Conservation (phyloP, 2,888 invertebrate genomes). For the Philaethria dido region DNA sequence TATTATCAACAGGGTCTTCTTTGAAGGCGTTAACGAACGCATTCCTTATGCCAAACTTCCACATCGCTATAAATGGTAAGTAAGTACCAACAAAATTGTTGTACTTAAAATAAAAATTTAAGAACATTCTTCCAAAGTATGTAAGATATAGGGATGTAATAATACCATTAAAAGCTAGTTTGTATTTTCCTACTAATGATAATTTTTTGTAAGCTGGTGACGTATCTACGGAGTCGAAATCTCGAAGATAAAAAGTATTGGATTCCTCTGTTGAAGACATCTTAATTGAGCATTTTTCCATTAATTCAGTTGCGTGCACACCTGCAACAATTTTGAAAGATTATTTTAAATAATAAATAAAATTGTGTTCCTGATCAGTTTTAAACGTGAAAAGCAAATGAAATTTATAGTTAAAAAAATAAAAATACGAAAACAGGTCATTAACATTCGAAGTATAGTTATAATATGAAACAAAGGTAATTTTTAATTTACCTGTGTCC, state of each 20-base stretch:
- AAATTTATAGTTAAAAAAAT: no score
- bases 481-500: conserved; percentile 45
- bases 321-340: conserved; percentile 41
- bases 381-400: no score
- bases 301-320: conserved; percentile 42
- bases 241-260: conserved; percentile 51
- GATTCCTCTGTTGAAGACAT: conserved; percentile 42
- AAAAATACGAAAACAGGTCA: no score
- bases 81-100: conserved; percentile 79
- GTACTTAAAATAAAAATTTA: conserved; percentile 85
- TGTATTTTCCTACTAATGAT: conserved; percentile 45
- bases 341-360: not conserved
- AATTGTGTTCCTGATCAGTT: no score
- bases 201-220: conserved; percentile 61
- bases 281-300: conserved; percentile 46
- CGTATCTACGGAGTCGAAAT: conserved; percentile 60
- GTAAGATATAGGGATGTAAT: conserved; percentile 57
- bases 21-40: conserved; percentile 37
- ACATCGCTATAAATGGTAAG: conserved; percentile 49
- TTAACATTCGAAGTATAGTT: no score
- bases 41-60: conserved; percentile 38
- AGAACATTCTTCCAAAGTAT: conserved; percentile 76
- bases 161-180: conserved; percentile 40
- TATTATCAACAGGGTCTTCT: conserved; percentile 36
- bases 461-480: not conserved